Conservation (phyloP, 2,113 vertebrate genomes). For the Psilopogon haemacephalus region DNA sequence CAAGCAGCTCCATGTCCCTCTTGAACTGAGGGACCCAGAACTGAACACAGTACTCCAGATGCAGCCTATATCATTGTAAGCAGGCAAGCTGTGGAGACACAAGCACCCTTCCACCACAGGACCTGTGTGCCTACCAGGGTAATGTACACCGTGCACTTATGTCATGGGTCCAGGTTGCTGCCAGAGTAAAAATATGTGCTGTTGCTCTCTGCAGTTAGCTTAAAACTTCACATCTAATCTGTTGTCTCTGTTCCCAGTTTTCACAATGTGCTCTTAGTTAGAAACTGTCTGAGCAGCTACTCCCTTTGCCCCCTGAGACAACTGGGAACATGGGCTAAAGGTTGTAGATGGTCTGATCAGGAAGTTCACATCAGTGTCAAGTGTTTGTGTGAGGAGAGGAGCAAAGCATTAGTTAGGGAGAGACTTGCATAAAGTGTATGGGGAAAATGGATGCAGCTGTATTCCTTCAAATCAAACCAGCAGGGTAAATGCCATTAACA, state of each 20-base stretch:
- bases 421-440: neutral
- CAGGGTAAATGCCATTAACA: neutral
- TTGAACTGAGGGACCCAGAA: no score
- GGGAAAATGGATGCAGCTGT: constrained; percentile 13
- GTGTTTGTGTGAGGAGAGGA: neutral
- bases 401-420: neutral
- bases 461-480: constrained; percentile 31
- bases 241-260: constrained; percentile 11
- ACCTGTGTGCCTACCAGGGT: neutral
- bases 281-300: neutral
- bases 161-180: neutral
- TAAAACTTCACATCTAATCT: neutral
- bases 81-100: neutral
- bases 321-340: constrained; percentile 21
- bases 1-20: no score
- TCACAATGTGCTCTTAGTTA: constrained; percentile 3
- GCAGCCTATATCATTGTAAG: neutral
- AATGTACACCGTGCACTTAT: neutral
- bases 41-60: no score
- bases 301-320: constrained; percentile 38
- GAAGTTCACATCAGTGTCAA: constrained; percentile 43
- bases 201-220: neutral
- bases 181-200: neutral
- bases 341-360: constrained; percentile 28
- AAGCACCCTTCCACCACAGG: neutral